Percentiles rank a stretch among this genome's conserved stretches.
Evolutionary conservation across 2,797 vertebrate species (phyloP).

Genomic region (Labroides dimidiatus): DNA sequence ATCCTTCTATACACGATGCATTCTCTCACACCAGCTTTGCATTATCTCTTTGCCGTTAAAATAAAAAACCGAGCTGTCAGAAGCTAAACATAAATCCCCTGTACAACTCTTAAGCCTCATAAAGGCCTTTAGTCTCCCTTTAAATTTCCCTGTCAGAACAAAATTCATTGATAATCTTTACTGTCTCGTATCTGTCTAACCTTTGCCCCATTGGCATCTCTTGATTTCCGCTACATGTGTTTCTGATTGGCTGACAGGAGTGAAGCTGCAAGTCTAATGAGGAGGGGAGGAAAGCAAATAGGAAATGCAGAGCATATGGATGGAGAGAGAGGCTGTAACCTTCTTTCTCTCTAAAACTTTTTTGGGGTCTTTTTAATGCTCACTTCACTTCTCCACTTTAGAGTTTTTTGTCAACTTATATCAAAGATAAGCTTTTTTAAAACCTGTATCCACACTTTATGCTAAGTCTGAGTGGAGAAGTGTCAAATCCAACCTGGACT

Average conservation of each 20-base stretch:
- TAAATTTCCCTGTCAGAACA: conserved; percentile 52
- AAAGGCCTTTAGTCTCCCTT: conserved; percentile 31
- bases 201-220: conserved; percentile 14
- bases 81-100: conserved; percentile 18
- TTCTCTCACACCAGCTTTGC: conserved; percentile 33
- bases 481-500: too few species aligned
- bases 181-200: conserved; percentile 31
- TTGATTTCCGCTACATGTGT: conserved; percentile 44
- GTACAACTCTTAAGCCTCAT: conserved; percentile 40
- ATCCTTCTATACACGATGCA: conserved; percentile 7
- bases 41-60: conserved; percentile 55
- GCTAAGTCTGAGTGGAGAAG: too few species aligned
- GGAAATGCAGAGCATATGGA: conserved; percentile 55
- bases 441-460: too few species aligned
- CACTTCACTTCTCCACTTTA: too few species aligned
- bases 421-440: too few species aligned
- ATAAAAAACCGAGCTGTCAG: conserved; percentile 43
- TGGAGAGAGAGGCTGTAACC: conserved; percentile 33
- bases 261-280: conserved; percentile 37
- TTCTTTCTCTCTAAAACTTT: conserved; percentile 14
- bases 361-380: too few species aligned
- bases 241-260: conserved; percentile 54
- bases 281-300: conserved; percentile 29
- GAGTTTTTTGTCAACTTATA: too few species aligned
- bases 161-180: conserved; percentile 42